Evolutionary conservation across 2,888 invertebrate genomes (phyloP).

Genomic region (Eristalinus sepulchralis): DNA sequence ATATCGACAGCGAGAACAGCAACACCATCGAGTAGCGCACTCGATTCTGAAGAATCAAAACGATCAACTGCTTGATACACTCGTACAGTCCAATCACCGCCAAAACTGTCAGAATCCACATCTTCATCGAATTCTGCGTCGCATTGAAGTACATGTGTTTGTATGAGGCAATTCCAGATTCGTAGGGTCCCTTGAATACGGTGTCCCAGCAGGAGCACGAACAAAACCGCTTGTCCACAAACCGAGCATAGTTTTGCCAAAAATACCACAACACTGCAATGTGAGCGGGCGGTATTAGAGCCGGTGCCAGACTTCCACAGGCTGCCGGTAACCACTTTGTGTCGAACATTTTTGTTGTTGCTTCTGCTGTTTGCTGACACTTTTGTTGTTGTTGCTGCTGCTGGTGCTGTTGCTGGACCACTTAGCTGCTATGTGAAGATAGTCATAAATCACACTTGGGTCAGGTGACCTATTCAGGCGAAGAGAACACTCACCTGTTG

Average conservation of each 20-base stretch:
- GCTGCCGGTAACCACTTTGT: constrained; percentile 80
- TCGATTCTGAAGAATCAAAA: constrained; percentile 82
- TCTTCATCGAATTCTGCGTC: constrained; percentile 85
- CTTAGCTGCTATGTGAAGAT: constrained; percentile 4
- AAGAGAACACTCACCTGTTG: constrained; percentile 40
- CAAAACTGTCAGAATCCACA: constrained; percentile 84
- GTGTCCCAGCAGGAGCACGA: constrained; percentile 90
- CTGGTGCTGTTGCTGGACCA: not conserved
- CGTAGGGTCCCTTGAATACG: constrained; percentile 88
- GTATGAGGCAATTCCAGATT: constrained; percentile 86
- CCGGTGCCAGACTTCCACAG: constrained; percentile 80
- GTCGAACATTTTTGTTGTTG: constrained; percentile 76
- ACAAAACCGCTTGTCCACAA: constrained; percentile 85
- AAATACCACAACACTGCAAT: constrained; percentile 84
- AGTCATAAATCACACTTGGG: not conserved
- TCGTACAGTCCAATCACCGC: constrained; percentile 84
- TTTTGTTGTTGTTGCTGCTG: constrained; percentile 15
- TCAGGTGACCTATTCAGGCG: not conserved
- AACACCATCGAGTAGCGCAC: constrained; percentile 84
- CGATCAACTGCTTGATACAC: constrained; percentile 83
- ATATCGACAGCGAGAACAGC: constrained; percentile 84
- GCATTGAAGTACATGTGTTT: constrained; percentile 88
- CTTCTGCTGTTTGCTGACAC: constrained; percentile 74
- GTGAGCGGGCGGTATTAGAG: constrained; percentile 84
- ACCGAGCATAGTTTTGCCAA: constrained; percentile 86